Base-by-base conservation (phyloP, 1,140 invertebrate species). In the Drosophila grimshawi region DNA sequence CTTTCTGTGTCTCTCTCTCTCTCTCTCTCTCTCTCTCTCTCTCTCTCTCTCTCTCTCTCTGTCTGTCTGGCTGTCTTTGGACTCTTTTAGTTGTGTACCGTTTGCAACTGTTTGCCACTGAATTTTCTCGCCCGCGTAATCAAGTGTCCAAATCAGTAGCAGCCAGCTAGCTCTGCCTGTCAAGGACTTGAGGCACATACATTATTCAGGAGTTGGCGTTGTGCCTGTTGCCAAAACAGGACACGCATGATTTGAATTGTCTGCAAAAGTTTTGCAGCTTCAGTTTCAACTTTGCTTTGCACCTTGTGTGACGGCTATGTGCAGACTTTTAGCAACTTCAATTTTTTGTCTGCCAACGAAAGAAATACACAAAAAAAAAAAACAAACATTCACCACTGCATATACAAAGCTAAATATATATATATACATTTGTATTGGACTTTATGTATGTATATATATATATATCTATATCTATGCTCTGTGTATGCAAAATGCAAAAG, bases 401-500 rank as follows among this genome's bases (percentile, higher is more conserved):
- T 43, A 37, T 27, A 48, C 7, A 55, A 4, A 52, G 48, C 27
- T 3, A 43, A n/a, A 43, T 43, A 70, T 61, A 49, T 35, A 33
- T n/a, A 46, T 45, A 56, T 57, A 61, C 48, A 57, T 63, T 39
- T 59, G 55, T 32, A 56, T 56, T 19, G 19, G 19, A 19, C 19
- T 19, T 19, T 19, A 19, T 19, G 19, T 19, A 19, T 37, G 27
- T 49, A 56, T 65, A 63, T 72, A 39, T 62, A 68, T 61, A 46
- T 73, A 72, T 78, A 70, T 77, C 46, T 46, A 49, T 57, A 68
- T 43, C 48, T 48, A 48, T 62, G 29, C 52, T 27, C 66, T 68
- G 60, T 78, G 82, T 86, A 88, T 86, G 82, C 83, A 85, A 88
- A 89, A 89, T 89, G 85, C 71, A 81, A 89, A 89, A 90, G 78